phyloP scores from a whole-genome alignment of 2,888 invertebrate genomes.

The Rhagonycha fulva region DNA sequence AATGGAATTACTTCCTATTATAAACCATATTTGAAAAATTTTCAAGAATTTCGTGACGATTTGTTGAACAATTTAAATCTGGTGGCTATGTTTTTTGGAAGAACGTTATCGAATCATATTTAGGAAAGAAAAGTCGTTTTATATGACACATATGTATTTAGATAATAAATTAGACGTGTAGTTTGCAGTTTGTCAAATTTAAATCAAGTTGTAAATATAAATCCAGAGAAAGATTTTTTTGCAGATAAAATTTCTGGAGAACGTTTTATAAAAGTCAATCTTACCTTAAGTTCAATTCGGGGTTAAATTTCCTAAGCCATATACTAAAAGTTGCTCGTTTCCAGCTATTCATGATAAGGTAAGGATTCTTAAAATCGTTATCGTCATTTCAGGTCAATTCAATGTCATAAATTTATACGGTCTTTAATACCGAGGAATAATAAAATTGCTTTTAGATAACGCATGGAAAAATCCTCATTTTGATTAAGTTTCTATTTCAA shows the following conservation, averaged over 20 bases:
- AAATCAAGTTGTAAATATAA: not conserved
- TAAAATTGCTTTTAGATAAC: not conserved
- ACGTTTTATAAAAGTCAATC: not conserved
- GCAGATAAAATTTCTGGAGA: not conserved
- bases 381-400: constrained; percentile 40
- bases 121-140: not conserved
- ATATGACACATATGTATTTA: not conserved
- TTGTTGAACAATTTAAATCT: not conserved
- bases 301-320: constrained; percentile 32
- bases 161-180: not conserved
- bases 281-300: constrained; percentile 1
- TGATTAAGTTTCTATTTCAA: not conserved
- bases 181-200: not conserved
- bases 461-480: not conserved
- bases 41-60: not conserved
- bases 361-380: constrained; percentile 36
- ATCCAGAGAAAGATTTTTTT: not conserved
- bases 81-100: not conserved
- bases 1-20: constrained; percentile 16
- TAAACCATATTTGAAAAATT: constrained; percentile 7
- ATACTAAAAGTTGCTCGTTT: constrained; percentile 35
- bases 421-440: not conserved
- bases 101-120: not conserved
- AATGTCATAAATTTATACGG: constrained; percentile 37
- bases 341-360: constrained; percentile 38